A percentile compares a stretch with the other conserved stretches of the same genome.
phyloP scores from a whole-genome alignment of 2,888 invertebrate genomes.

The Acanthosoma haemorrhoidale region DNA sequence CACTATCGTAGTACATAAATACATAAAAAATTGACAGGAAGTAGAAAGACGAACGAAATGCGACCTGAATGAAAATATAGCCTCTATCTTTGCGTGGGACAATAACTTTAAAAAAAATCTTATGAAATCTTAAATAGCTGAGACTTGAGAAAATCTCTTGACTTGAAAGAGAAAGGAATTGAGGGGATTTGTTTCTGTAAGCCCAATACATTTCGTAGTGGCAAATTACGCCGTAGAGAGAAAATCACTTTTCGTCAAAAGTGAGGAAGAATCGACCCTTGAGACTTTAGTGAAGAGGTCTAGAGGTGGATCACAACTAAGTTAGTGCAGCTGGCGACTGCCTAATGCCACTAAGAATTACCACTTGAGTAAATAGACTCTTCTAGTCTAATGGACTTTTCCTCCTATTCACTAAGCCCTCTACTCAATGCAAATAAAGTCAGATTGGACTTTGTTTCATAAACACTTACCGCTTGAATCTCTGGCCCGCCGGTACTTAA shows the following conservation, averaged over 20 bases:
- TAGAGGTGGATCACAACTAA: constrained; percentile 15
- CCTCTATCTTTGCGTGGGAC: too few relatives aligned
- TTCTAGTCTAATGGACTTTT: constrained; percentile 29
- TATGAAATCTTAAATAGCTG: too few relatives aligned
- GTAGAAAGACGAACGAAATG: too few relatives aligned
- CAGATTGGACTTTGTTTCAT: neutral
- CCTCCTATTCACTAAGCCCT: neutral
- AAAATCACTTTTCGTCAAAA: too few relatives aligned
- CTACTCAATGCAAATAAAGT: neutral
- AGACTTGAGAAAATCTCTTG: neutral
- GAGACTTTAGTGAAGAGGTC: too few relatives aligned
- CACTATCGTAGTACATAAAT: too few relatives aligned
- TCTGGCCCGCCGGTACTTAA: too few relatives aligned
- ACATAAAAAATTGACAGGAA: too few relatives aligned
- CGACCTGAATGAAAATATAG: too few relatives aligned
- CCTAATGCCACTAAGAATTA: constrained; percentile 34
- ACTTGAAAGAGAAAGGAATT: neutral
- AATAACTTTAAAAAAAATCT: too few relatives aligned
- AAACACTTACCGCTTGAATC: neutral
- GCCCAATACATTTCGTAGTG: neutral
- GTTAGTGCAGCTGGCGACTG: neutral
- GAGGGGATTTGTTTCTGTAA: neutral
- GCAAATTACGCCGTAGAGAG: too few relatives aligned
- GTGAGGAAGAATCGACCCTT: too few relatives aligned
- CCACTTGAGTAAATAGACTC: constrained; percentile 34